These are phyloP conservation scores for Lasioglossum villosulum DNA, from an alignment of 2,888 invertebrate genomes.

Conservation along the genomic window DNA sequence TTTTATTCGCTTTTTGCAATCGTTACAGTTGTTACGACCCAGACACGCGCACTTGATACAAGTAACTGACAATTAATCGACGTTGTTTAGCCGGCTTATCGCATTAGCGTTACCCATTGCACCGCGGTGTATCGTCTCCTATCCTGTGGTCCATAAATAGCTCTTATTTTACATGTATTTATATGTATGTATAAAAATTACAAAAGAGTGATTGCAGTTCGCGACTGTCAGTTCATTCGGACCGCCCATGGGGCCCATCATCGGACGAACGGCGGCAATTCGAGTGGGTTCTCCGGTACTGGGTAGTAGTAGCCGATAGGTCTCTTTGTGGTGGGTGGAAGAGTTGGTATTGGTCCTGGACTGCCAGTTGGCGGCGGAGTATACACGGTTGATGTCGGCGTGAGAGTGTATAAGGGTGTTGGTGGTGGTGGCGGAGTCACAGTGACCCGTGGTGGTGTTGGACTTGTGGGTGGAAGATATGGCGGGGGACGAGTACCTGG, in stretches of 20 bases:
- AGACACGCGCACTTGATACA: constrained; percentile 15
- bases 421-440: constrained; percentile 84
- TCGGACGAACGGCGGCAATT: constrained; percentile 74
- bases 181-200: constrained; percentile 35
- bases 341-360: constrained; percentile 77
- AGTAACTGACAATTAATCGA: constrained; percentile 13
- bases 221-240: constrained; percentile 25
- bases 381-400: constrained; percentile 70
- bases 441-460: constrained; percentile 74
- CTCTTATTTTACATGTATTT: constrained; percentile 42
- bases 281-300: constrained; percentile 80
- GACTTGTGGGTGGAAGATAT: constrained; percentile 80
- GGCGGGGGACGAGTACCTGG: constrained; percentile 74
- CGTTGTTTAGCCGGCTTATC: neutral
- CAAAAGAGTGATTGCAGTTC: constrained; percentile 14
- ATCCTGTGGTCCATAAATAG: constrained; percentile 45
- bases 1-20: constrained; percentile 45
- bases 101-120: constrained; percentile 1
- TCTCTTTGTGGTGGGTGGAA: constrained; percentile 77
- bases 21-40: constrained; percentile 23
- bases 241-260: constrained; percentile 49
- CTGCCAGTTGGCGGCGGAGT: constrained; percentile 75
- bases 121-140: constrained; percentile 9
- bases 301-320: constrained; percentile 80
- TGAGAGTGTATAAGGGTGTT: constrained; percentile 75